Conservation (phyloP, 2,797 vertebrate genomes). For the Phalanger gymnotis region DNA sequence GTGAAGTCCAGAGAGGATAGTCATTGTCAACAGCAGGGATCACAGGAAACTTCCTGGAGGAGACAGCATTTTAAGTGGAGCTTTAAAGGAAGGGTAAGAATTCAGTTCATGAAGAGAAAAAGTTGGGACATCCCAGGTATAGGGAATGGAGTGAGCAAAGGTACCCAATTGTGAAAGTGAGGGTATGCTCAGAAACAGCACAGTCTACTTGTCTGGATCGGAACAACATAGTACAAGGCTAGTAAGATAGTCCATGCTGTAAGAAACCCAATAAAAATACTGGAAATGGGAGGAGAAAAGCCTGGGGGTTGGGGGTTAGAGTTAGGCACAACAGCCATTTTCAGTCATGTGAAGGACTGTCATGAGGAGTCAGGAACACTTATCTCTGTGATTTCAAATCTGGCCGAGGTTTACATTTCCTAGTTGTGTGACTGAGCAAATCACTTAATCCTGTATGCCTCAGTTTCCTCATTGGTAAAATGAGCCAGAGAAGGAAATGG, state of each 20-base stretch:
- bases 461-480: neutral
- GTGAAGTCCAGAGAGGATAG: neutral
- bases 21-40: neutral
- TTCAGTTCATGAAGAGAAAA: neutral
- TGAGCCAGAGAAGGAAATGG: neutral
- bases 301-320: no score
- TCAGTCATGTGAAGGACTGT: neutral
- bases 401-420: neutral
- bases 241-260: neutral
- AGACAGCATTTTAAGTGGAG: neutral
- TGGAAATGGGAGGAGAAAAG: neutral
- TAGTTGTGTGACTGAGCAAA: neutral
- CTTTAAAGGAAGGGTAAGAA: neutral
- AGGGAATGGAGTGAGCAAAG: neutral
- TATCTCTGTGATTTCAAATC: neutral
- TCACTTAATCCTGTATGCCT: neutral
- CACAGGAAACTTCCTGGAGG: neutral
- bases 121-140: no score
- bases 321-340: neutral
- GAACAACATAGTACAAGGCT: neutral
- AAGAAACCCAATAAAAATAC: neutral
- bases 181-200: neutral
- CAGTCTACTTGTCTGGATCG: neutral
- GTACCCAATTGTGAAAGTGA: neutral
- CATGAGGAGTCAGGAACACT: neutral